Evolutionary conservation across 2,888 invertebrate genomes (phyloP).

Genomic region (Pristionchus arcanus): DNA sequence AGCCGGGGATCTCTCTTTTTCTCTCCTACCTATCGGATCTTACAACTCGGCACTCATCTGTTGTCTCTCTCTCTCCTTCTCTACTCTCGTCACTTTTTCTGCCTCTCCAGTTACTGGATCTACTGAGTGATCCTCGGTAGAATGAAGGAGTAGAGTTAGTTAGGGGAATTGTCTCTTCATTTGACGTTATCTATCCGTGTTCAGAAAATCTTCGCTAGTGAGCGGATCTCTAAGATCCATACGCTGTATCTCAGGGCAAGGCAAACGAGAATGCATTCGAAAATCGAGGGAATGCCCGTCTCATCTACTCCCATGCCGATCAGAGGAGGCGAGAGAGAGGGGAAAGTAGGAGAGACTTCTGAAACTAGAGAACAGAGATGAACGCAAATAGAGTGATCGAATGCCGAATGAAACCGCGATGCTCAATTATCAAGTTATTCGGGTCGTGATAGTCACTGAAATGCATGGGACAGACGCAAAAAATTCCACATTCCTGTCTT

Average conservation of each 20-base stretch:
- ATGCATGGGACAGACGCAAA: too few species aligned
- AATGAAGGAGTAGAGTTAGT: neutral
- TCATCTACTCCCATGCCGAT: too few species aligned
- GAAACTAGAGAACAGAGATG: neutral
- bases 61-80: neutral
- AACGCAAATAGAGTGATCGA: neutral
- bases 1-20: constrained; percentile 3
- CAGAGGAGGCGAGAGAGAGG: too few species aligned
- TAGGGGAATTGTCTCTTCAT: neutral
- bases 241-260: too few species aligned
- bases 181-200: neutral
- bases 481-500: too few species aligned
- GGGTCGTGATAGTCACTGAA: too few species aligned
- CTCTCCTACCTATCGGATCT: neutral
- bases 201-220: neutral
- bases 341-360: neutral
- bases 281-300: too few species aligned
- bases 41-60: neutral
- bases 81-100: neutral
- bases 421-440: neutral
- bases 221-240: too few species aligned
- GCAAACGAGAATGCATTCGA: too few species aligned
- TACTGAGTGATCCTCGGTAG: neutral
- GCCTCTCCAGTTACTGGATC: neutral
- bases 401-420: neutral